A percentile compares a stretch with the other conserved stretches of the same genome.
These are phyloP conservation scores for Congeria kusceri DNA, from an alignment of 2,888 invertebrate genomes.

Conservation along the genomic window DNA sequence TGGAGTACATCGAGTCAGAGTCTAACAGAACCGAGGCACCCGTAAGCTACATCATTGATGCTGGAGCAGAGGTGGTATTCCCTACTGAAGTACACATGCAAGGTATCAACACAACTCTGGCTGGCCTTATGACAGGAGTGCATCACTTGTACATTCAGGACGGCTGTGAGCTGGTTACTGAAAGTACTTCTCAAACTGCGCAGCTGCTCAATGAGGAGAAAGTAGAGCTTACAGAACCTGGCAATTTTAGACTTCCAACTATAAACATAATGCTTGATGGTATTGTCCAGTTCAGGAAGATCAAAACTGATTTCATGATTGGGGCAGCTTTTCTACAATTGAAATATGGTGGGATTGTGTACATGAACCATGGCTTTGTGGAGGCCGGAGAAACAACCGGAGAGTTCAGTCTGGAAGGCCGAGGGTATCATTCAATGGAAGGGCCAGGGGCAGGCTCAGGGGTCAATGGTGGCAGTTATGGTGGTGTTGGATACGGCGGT, in stretches of 20 bases:
- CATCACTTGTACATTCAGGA: slow-evolving; percentile 77
- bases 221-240: slow-evolving; percentile 63
- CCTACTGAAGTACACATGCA: slow-evolving; percentile 78
- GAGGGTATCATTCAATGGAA: slow-evolving; percentile 57
- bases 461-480: slow-evolving; percentile 68
- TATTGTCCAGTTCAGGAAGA: slow-evolving; percentile 65
- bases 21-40: slow-evolving; percentile 77
- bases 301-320: slow-evolving; percentile 65
- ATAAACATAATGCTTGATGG: slow-evolving; percentile 70
- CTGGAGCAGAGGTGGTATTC: slow-evolving; percentile 70
- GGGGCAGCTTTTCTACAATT: slow-evolving; percentile 73
- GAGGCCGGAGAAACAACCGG: slow-evolving; percentile 68
- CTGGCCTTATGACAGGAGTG: slow-evolving; percentile 71
- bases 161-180: slow-evolving; percentile 61
- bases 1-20: slow-evolving; percentile 75
- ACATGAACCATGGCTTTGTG: slow-evolving; percentile 76
- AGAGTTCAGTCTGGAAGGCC: slow-evolving; percentile 67
- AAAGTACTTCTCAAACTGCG: slow-evolving; percentile 75
- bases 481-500: slow-evolving; percentile 69
- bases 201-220: slow-evolving; percentile 66
- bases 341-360: slow-evolving; percentile 68
- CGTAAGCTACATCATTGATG: slow-evolving; percentile 75
- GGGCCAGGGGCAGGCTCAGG: slow-evolving; percentile 69
- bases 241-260: slow-evolving; percentile 74
- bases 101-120: slow-evolving; percentile 73